Evolutionary conservation across 2,797 vertebrate species (phyloP), one percentile per base, ranked within the genome.

Genomic region (Lepus oiostolus): DNA sequence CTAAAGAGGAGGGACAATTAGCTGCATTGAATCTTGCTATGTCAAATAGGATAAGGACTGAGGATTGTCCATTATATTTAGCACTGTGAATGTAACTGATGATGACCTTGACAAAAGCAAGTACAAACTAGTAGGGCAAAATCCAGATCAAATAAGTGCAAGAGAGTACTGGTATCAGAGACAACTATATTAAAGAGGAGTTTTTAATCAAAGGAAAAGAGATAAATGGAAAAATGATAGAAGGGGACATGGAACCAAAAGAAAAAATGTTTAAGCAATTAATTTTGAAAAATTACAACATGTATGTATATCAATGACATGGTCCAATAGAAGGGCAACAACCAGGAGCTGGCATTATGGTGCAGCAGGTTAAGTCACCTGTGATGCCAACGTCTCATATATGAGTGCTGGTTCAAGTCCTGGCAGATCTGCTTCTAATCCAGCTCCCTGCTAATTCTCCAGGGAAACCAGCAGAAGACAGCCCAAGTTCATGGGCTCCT

Each of bases 171-270:
- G 60, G n/a, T 47, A 88, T 30, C 14, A 14, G 10, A 85, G 72
- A 77, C 30, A 71, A 62, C 17, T 62, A 86, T 19, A 58, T 5
- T 68, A 58, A 5, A 13, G 47, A 13, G 6, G 8, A 32, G 38
- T 35, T 70, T 84, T 70, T 84, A 70, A 58, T 77, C 52, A 52
- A 77, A 93, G n/a, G 19, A 79, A 42, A 72, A 93, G 14, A 77
- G 38, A 85, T 22, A 77, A 72, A 85, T 84, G n/a, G 24, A n/a
- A 28, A 77, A 89, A 72, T 90, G 22, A 12, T 63, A 26, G 28
- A 85, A 79, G 42, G 14, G 21, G 17, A 82, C 67, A 77, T 32
- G 58, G 32, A 68, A 16, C 21, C 58, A 63, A 90, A 28, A 84
- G 65, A 71, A 90, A 35, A 85, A 71, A 14, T 30, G 50, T 58